These are phyloP conservation scores for Jacana jacana DNA, from an alignment of 2,113 vertebrate species.

Conservation along the genomic window DNA sequence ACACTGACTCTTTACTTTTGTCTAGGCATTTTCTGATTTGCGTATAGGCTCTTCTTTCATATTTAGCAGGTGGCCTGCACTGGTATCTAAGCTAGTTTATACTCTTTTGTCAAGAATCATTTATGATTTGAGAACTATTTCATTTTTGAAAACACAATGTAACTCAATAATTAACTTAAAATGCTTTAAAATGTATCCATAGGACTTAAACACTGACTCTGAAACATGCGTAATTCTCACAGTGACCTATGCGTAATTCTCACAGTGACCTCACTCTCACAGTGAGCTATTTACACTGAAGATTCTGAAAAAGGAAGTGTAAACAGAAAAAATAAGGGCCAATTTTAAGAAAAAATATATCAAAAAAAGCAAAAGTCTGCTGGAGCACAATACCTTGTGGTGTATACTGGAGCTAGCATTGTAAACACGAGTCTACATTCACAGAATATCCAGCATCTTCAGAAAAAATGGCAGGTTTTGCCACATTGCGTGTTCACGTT, in stretches of 20 bases:
- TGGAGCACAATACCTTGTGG: background rate
- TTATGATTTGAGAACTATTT: background rate
- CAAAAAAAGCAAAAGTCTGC: background rate
- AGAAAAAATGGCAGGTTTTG: background rate
- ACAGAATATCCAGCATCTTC: background rate
- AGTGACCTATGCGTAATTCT: background rate
- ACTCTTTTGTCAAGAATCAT: background rate
- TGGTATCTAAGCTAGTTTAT: background rate
- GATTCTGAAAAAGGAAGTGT: background rate
- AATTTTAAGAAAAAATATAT: background rate
- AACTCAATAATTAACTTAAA: background rate
- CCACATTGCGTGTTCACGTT: background rate
- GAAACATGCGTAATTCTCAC: background rate
- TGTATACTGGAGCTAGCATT: background rate
- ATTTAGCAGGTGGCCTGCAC: background rate
- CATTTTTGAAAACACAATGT: background rate
- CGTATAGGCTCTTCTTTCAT: background rate
- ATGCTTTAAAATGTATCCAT: background rate
- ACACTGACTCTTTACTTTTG: background rate
- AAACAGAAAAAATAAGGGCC: background rate
- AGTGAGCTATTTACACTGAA: background rate
- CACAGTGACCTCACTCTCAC: background rate
- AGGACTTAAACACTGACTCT: background rate
- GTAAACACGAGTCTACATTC: background rate
- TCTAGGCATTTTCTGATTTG: background rate